A percentile compares a stretch with the other conserved stretches of the same genome.
phyloP scores from a whole-genome alignment of 1,140 invertebrate species.

The Hypothenemus hampei region DNA sequence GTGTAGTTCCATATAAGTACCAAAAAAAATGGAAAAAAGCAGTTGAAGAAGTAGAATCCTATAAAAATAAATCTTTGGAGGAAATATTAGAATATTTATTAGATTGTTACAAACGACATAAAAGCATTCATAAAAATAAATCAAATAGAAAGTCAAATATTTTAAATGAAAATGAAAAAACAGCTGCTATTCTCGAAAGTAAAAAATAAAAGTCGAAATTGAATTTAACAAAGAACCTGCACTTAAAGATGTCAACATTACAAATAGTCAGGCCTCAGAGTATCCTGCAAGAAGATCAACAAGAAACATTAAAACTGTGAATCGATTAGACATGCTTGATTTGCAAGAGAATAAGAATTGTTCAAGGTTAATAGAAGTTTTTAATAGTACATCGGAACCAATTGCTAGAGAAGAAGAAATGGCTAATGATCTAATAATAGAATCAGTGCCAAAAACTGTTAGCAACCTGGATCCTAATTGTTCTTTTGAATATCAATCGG shows the following conservation, averaged over 20 bases:
- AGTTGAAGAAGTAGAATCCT: constrained; percentile 32
- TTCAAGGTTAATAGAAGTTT: neutral
- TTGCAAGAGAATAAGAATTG: neutral
- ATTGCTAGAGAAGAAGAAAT: neutral
- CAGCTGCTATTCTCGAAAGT: neutral
- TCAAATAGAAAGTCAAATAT: neutral
- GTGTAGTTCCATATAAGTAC: neutral
- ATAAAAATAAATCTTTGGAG: constrained; percentile 29
- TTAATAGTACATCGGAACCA: neutral
- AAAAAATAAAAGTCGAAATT: neutral
- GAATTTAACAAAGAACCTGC: neutral
- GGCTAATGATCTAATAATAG: neutral
- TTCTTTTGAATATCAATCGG: constrained; percentile 23
- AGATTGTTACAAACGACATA: too few relatives aligned
- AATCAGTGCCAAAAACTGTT: too few relatives aligned
- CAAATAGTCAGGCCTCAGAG: too few relatives aligned
- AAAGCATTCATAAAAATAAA: constrained; percentile 36
- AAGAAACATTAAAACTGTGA: constrained; percentile 10
- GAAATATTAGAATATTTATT: constrained; percentile 36
- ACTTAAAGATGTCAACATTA: neutral
- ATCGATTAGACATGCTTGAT: constrained; percentile 3
- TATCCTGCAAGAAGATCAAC: constrained; percentile 10
- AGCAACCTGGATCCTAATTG: constrained; percentile 16
- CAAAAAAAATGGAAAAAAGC: constrained; percentile 31
- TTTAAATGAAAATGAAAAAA: neutral